A percentile compares a stretch with the other conserved stretches of the same genome.
These are phyloP conservation scores for Eulithis prunata DNA, from an alignment of 2,888 invertebrate species.

Conservation along the genomic window DNA sequence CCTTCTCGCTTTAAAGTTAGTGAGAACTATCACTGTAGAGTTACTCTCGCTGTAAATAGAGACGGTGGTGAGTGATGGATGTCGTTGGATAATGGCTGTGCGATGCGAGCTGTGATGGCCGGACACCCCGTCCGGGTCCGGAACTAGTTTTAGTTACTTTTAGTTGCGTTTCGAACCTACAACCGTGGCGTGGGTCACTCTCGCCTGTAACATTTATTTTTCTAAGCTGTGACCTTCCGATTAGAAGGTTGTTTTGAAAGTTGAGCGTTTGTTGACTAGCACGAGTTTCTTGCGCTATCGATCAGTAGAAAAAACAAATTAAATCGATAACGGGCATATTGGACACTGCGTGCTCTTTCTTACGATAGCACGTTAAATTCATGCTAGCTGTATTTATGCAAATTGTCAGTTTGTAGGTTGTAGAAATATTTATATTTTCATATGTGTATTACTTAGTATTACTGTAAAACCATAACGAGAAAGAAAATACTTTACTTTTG, in stretches of 20 bases:
- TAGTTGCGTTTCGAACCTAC: slow-evolving; percentile 10
- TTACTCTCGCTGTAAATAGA: slow-evolving; percentile 27
- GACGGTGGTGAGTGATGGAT: slow-evolving; percentile 29
- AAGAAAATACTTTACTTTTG: neutral
- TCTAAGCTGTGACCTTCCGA: neutral
- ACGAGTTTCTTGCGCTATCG: slow-evolving; percentile 8
- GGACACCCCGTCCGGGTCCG: slow-evolving; percentile 22
- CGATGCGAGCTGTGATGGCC: slow-evolving; percentile 34
- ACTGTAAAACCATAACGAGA: neutral
- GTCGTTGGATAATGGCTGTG: slow-evolving; percentile 30
- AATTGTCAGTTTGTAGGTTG: slow-evolving; percentile 1
- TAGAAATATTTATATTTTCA: neutral
- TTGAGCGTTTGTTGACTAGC: slow-evolving; percentile 4
- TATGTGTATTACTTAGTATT: slow-evolving; percentile 1
- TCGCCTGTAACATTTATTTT: slow-evolving; percentile 23
- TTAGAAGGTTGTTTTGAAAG: slow-evolving; percentile 14
- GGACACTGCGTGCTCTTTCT: too few species aligned
- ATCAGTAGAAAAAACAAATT: neutral
- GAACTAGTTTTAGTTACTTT: slow-evolving; percentile 20
- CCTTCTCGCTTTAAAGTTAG: slow-evolving; percentile 8
- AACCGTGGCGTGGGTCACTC: slow-evolving; percentile 15
- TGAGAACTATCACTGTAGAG: slow-evolving; percentile 9
- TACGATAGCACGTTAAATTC: neutral
- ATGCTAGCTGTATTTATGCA: neutral
- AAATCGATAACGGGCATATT: too few species aligned